A percentile compares a stretch with the other conserved stretches of the same genome.
Evolutionary conservation across 2,113 vertebrate genomes (phyloP).

Genomic region (Silurus meridionalis): DNA sequence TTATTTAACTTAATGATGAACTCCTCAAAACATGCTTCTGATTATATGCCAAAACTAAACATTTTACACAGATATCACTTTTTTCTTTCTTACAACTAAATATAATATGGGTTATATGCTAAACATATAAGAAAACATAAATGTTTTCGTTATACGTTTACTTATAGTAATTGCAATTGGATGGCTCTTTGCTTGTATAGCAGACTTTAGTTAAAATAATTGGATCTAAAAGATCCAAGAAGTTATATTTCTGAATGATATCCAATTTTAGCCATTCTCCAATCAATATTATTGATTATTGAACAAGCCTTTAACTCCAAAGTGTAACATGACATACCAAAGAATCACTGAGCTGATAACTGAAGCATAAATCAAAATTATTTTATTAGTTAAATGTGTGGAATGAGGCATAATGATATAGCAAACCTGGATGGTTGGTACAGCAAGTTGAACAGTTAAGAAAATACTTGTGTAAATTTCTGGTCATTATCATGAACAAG

Average conservation of each 20-base stretch:
- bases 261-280: neutral
- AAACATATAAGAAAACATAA: no score
- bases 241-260: neutral
- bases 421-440: neutral
- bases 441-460: no score
- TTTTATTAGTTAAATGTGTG: neutral
- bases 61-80: neutral
- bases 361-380: neutral
- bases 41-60: slow-evolving; percentile 28
- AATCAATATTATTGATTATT: neutral
- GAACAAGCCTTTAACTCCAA: neutral
- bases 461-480: neutral
- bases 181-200: neutral
- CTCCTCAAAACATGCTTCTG: slow-evolving; percentile 36
- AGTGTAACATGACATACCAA: neutral
- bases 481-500: neutral
- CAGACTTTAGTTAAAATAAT: neutral
- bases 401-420: neutral
- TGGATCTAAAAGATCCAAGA: neutral
- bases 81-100: neutral
- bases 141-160: neutral
- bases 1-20: slow-evolving; percentile 65
- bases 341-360: neutral
- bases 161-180: neutral
- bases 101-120: neutral